Evolutionary conservation across 92 coral and sea anemone species (phyloP), one percentile per base, ranked within the genome.

Genomic region (Porites divaricata): DNA sequence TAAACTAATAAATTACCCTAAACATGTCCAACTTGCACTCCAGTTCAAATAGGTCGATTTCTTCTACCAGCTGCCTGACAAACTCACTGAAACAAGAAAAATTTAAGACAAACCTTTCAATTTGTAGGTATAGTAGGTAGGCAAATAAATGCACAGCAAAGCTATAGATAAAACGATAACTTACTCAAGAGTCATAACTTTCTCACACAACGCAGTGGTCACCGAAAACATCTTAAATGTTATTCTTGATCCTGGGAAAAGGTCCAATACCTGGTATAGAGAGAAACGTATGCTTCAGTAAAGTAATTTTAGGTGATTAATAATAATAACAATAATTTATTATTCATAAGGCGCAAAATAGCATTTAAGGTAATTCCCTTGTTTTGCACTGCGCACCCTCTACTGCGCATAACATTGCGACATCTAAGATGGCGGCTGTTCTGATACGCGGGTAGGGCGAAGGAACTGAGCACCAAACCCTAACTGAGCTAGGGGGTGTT

Each of bases 141-240:
- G 15, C 58, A 14, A 53, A 14, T 35, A 35, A 35, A 35, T 35
- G 45, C 45, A 35, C 12, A 53, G 58, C 58, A 53, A 53, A 53
- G 58, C 45, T 35, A 35, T 35, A 35, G 45, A 35, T 35, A 35
- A 6, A 35, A 35, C 0, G 45, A 4, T 0, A 19, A 89, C 98
- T 91, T 54, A 94, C 98, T 94, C 98, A 0, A 94, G 86, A 15
- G 89, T 56, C 20, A 80, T 87, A 19, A 94, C 98, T 85, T 86
- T 87, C 74, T 94, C 98, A 52, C 98, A 91, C 23, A 94, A 81
- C 6, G 98, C 98, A 35, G 89, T 87, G 3, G 90, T 84, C 22
- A 94, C 98, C 19, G 98, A 94, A 41, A 94, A 94, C 98, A 94
- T 91, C 92, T 94, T 94, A 77, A 94, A 94, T 17, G 93, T 89